phyloP scores from a whole-genome alignment of 2,888 invertebrate genomes.

The Eupithecia subumbrata region DNA sequence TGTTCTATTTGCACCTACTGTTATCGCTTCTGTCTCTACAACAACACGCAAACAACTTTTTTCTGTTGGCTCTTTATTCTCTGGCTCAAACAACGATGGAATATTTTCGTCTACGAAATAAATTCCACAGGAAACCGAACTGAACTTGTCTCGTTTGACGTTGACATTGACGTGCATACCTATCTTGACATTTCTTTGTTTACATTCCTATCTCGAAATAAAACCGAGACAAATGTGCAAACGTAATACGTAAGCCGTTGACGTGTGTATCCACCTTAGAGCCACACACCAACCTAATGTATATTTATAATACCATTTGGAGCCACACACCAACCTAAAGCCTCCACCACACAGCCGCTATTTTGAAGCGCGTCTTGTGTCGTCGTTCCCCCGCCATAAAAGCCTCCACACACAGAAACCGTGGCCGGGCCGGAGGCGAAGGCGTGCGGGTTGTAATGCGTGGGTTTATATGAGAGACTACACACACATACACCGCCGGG shows the following conservation, averaged over 20 bases:
- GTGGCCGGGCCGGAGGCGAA: no score
- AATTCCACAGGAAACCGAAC: slow-evolving; percentile 9
- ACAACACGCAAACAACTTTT: neutral
- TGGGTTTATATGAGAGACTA: no score
- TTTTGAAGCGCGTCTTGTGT: no score
- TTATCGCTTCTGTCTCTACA: neutral
- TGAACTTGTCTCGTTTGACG: slow-evolving; percentile 10
- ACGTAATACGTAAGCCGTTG: slow-evolving; percentile 10
- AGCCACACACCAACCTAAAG: slow-evolving; percentile 32
- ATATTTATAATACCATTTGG: slow-evolving; percentile 55
- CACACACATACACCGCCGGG: no score
- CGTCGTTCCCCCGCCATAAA: no score
- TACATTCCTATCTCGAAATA: slow-evolving; percentile 16
- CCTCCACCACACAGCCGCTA: no score
- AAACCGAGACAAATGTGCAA: slow-evolving; percentile 12
- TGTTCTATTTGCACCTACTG: neutral
- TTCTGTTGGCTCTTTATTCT: neutral
- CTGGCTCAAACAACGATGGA: neutral
- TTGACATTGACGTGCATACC: slow-evolving; percentile 9
- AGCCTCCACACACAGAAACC: no score
- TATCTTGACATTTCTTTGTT: slow-evolving; percentile 15
- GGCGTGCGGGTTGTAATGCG: no score
- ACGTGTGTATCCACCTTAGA: slow-evolving; percentile 16
- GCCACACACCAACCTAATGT: slow-evolving; percentile 40
- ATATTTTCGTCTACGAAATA: neutral